These are phyloP conservation scores for Rhincodon typus DNA, from an alignment of 2,797 vertebrate species.

Conservation along the genomic window DNA sequence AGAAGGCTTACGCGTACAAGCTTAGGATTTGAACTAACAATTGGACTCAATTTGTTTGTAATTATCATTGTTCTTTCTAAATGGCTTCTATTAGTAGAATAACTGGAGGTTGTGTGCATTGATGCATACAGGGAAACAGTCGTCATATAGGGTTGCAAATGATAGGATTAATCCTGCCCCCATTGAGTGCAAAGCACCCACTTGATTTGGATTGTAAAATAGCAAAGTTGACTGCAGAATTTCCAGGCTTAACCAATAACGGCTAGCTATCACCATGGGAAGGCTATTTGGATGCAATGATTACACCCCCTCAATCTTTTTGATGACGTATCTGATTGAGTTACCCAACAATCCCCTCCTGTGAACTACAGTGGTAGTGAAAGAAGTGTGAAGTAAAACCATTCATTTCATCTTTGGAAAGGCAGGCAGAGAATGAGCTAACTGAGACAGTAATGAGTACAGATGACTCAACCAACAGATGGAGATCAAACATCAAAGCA, in stretches of 20 bases:
- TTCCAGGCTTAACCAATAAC: not conserved
- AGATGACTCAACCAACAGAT: slow-evolving; percentile 13
- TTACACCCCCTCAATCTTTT: not conserved
- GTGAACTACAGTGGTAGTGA: not conserved
- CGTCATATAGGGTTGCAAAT: not conserved
- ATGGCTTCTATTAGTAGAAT: not conserved
- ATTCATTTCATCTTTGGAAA: not conserved
- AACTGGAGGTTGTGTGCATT: not conserved
- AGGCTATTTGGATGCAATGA: not conserved
- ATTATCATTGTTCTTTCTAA: not conserved
- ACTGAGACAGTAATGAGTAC: not conserved
- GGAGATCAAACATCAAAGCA: not conserved
- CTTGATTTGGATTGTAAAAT: not conserved
- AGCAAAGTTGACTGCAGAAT: not conserved
- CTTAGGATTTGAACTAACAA: not conserved
- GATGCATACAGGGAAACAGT: not conserved
- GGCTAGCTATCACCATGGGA: not conserved
- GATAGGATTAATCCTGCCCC: not conserved
- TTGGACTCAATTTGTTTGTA: not conserved
- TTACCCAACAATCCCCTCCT: not conserved
- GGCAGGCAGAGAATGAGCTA: not conserved
- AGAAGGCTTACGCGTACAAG: not conserved
- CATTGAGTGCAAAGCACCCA: not conserved
- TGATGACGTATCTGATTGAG: not conserved
- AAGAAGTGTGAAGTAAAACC: not conserved